Base-by-base conservation (phyloP, 1,140 invertebrate genomes). In the Drosophila nikananu region DNA sequence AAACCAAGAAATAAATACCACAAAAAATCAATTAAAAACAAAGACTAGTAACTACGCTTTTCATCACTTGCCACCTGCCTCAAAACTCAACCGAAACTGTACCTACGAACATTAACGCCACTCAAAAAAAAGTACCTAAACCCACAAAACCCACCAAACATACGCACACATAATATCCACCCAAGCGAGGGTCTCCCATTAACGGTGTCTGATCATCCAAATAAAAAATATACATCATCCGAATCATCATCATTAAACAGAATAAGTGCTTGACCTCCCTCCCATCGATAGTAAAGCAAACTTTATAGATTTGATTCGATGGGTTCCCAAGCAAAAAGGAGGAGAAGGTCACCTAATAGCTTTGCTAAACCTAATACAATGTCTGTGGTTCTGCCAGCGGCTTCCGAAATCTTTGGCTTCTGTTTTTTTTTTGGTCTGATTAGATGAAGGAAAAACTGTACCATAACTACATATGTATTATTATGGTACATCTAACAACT, bases 201-300 rank as follows among this genome's bases (percentile, higher is more conserved):
- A 86, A 77, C 58, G 82, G 83, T 86, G 83, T 86, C 76, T 87
- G 79, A 81, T 78, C 68, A 86, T 86, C 23, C 5, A 25, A 32
- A 62, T 49, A 46, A 41, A 17, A 68, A 15, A 37, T n/a, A 15
- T 3, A 35, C 23, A 67, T 63, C 54, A 59, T 41, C 42, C 21
- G 32, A 55, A 57, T 6, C 75, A 82, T 81, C 60, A 61, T 46
- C 30, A 62, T 46, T 27, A 25, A 55, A 35, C 21, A n/a, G 27
- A 12, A 39, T 46, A 44, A 13, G 6, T 8, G 8, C 27, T 4
- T 37, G 63, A 12, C 7, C 25, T 39, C 17, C 44, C 37, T 19
- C 19, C 54, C 61, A 66, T 66, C 48, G 52, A 49, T 27, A 19
- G 3, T 10, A 72, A 70, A 72, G 44, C 68, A 71, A 72, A 70